Evolutionary conservation across 1,140 invertebrate genomes (phyloP), one percentile per base, ranked within the genome.

Genomic region (Zaprionus ghesquierei): DNA sequence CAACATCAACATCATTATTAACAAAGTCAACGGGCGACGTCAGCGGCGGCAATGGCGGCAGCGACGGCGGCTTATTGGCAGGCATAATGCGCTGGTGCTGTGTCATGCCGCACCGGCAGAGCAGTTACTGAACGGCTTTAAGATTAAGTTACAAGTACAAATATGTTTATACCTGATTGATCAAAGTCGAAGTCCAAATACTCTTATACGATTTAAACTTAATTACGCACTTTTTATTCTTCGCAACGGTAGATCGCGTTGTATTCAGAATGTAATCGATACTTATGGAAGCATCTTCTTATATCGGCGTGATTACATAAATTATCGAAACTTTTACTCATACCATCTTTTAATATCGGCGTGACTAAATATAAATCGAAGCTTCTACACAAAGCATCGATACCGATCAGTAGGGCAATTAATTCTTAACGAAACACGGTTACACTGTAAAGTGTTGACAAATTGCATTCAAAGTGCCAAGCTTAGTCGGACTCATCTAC

Each of bases 1-100:
- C 12, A 62, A 69, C 71, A 74, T 62, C 59, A 75, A 87, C 69
- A 87, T 79, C 84, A 87, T 89, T 89, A 89, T 87, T 82, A 79
- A 79, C 82, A 59, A 78, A 86, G 81, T 85, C 81, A 85, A 85
- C 81, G 74, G 75, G 63, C 69, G 50, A 51, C 66, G 61, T 55
- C 74, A 53, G 29, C 61, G 58, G 41, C 18, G 53, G 50, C 29
- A 31, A 18, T n/a, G 49, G n/a, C 51, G 15, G 12, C 56, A 10
- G 15, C 25, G 25, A 10, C 20, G 46, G 63, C 46, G 64, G 65
- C 70, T 73, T 73, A 69, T 73, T 73, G 70, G 56, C 70, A 69
- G 70, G 64, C 64, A 73, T 73, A 69, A 73, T 73, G 65, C 70
- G 70, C 69, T 68, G 64, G 18, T 58, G 70, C 70, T 56, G 70